Evolutionary conservation across 2,888 invertebrate species (phyloP).

Genomic region (Hirtodrosophila trivittata): DNA sequence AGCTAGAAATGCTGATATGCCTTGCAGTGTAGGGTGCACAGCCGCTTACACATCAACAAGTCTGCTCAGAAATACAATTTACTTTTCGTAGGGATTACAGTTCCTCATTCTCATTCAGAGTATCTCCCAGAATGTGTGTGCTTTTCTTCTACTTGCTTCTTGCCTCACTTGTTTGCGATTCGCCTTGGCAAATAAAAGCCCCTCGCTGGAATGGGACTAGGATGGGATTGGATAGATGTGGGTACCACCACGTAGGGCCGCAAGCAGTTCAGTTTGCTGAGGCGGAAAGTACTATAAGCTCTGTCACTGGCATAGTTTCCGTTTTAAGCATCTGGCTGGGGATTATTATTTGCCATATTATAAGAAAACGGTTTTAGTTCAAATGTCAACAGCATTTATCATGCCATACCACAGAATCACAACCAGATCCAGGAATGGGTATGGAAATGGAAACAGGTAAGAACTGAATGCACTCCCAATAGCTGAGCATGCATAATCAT

Average conservation of each 20-base stretch:
- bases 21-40: conserved; percentile 30
- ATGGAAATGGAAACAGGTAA: conserved; percentile 8
- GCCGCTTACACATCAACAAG: conserved; percentile 65
- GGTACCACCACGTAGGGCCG: conserved; percentile 37
- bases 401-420: conserved; percentile 41
- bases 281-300: conserved; percentile 77
- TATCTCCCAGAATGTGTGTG: conserved; percentile 26
- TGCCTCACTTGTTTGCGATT: conserved; percentile 66
- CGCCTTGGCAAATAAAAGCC: conserved; percentile 73
- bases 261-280: conserved; percentile 73
- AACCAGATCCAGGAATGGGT: background rate
- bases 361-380: conserved; percentile 77
- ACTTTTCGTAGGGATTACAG: conserved; percentile 74
- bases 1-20: conserved; percentile 7
- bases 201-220: conserved; percentile 1
- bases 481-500: conserved; percentile 47
- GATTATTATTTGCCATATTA: conserved; percentile 79
- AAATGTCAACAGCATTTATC: conserved; percentile 77
- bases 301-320: conserved; percentile 78
- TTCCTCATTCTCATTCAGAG: conserved; percentile 19
- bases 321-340: conserved; percentile 72
- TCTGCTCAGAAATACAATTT: conserved; percentile 77
- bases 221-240: background rate
- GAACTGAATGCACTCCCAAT: conserved; percentile 17
- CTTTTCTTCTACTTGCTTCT: conserved; percentile 36